These are phyloP conservation scores for Dissostichus mawsoni DNA, from an alignment of 2,113 vertebrate species.

Conservation along the genomic window DNA sequence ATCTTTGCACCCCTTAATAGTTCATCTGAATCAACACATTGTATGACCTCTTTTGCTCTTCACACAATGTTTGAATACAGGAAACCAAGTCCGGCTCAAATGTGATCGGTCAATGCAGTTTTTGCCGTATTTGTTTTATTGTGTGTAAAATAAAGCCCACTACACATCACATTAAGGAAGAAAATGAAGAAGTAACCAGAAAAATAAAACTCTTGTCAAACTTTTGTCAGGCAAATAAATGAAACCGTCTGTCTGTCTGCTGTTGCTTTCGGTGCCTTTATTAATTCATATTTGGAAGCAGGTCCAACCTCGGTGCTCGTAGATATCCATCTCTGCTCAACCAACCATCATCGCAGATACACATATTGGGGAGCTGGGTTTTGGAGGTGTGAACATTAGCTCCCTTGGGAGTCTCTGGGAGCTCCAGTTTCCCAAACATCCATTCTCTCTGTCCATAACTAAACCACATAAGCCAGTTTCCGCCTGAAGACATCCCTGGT, in stretches of 20 bases:
- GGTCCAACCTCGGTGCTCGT: constrained; percentile 28
- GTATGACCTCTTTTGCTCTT: too few relatives aligned
- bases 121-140: neutral
- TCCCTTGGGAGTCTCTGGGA: constrained; percentile 26
- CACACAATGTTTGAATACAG: too few relatives aligned
- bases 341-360: constrained; percentile 35
- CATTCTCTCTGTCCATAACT: constrained; percentile 10
- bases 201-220: constrained; percentile 5
- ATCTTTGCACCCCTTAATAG: too few relatives aligned
- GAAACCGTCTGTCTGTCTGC: constrained; percentile 2
- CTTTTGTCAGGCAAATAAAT: constrained; percentile 12
- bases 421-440: constrained; percentile 13
- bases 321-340: constrained; percentile 38
- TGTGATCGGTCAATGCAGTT: too few relatives aligned
- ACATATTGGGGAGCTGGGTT: constrained; percentile 35
- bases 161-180: neutral
- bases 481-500: neutral
- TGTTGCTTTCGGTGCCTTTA: constrained; percentile 29
- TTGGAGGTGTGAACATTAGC: constrained; percentile 24
- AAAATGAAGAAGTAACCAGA: constrained; percentile 5
- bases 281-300: constrained; percentile 52
- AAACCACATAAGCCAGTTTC: constrained; percentile 33
- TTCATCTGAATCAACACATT: too few relatives aligned
- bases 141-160: neutral
- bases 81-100: too few relatives aligned